Evolutionary conservation across 2,888 invertebrate genomes (phyloP), one percentile per base, ranked within the genome.

Genomic region (Deilephila elpenor): DNA sequence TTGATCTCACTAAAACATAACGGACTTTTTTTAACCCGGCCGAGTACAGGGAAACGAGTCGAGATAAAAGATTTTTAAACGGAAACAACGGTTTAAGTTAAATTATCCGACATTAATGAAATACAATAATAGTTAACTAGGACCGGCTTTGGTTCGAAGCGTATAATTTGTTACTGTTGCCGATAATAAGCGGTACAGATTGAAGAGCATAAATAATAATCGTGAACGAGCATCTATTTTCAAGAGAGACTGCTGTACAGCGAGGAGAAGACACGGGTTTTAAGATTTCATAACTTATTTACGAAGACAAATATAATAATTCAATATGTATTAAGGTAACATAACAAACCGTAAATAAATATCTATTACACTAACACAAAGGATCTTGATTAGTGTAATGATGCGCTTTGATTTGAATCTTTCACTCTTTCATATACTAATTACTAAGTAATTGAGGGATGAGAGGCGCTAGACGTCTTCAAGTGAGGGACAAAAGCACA

Each of bases 61-160:
- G 67, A 67, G 51, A 67, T 51, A 67, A 67, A n/a, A 56, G 51
- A 67, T 67, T 51, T 67, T 2, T 44, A 51, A 67, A 67, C 67
- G 67, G 67, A 67, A 51, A 67, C 67, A 67, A 67, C 67, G 67
- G 67, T 51, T 67, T 67, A 67, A 51, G 25, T 67, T 51, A 37
- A 64, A 67, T 51, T 67, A 67, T 29, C 67, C 29, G 25, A 17
- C 25, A 67, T 67, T 67, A 67, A 51, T 67, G 17, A 67, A 67
- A 67, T 51, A 67, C 44, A 67, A 62, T 62, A n/a, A 61, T 20
- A 11, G 51, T 14, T 25, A 51, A 25, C 67, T 51, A 25, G 51
- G 44, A 64, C 20, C 67, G 64, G 64, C 37, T 25, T 25, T 51
- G 25, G 44, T 67, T 14, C 17, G 25, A 44, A 20, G 25, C 51